Percentiles rank a stretch among this genome's conserved stretches.
These are phyloP conservation scores for Apteryx owenii DNA, from an alignment of 2,113 vertebrate genomes.

Conservation along the genomic window DNA sequence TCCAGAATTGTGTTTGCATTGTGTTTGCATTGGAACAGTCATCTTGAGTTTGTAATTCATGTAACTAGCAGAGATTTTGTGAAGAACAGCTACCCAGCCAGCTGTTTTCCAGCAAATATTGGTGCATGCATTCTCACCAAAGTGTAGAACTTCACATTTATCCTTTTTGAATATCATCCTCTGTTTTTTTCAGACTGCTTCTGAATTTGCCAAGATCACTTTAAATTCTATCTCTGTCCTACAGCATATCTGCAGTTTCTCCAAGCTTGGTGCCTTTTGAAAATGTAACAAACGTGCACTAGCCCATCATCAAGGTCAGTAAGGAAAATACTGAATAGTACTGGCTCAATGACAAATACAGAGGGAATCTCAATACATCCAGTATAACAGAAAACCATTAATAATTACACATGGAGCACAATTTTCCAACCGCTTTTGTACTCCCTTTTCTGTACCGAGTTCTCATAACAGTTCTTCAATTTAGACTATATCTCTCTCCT, in stretches of 20 bases:
- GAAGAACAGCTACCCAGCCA: neutral
- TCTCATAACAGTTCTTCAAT: neutral
- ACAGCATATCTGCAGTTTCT: neutral
- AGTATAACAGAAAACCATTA: neutral
- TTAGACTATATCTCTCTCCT: neutral
- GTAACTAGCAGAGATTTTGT: neutral
- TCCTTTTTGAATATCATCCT: neutral
- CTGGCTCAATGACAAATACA: neutral
- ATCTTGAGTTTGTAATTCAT: neutral
- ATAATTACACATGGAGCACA: neutral
- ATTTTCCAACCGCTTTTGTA: neutral
- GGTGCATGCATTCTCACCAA: neutral
- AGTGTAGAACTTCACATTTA: neutral
- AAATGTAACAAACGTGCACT: neutral
- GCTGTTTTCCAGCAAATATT: neutral
- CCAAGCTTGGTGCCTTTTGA: rapidly evolving
- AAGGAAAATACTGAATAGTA: neutral
- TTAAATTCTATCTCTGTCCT: neutral
- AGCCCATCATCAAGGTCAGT: neutral
- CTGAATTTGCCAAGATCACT: neutral
- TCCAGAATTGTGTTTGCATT: neutral
- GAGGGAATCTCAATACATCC: neutral
- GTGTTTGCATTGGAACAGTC: neutral
- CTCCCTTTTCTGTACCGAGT: neutral
- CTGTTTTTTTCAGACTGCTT: neutral